phyloP scores from a whole-genome alignment of 2,113 vertebrate species.

The Antigone vipio region DNA sequence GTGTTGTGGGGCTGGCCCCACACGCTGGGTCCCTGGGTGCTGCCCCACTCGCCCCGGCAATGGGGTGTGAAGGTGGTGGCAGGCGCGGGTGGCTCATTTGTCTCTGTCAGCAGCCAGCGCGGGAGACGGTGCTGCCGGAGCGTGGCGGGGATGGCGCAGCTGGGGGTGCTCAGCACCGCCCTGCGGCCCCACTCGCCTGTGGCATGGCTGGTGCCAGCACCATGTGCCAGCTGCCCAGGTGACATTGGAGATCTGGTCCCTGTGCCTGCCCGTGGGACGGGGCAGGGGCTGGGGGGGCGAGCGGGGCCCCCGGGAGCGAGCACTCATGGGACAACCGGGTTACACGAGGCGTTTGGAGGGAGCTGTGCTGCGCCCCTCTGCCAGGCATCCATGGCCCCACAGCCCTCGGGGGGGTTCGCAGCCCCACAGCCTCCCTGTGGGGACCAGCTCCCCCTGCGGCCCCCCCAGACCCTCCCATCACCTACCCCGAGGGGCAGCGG shows the following conservation, averaged over 20 bases:
- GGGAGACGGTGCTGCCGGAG: background rate
- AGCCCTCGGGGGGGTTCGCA: background rate
- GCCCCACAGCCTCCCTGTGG: background rate
- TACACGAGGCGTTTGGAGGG: background rate
- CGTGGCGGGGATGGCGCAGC: background rate
- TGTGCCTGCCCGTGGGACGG: background rate
- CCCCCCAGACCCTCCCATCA: background rate
- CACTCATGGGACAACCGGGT: background rate
- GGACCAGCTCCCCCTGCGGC: background rate
- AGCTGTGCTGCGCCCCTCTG: background rate
- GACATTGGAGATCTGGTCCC: background rate
- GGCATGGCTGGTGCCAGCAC: background rate
- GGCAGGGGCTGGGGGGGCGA: background rate
- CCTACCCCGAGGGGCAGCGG: background rate
- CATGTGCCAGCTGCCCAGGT: rapidly evolving
- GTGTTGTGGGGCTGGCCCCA: background rate
- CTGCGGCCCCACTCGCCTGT: rapidly evolving
- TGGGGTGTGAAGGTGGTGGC: background rate
- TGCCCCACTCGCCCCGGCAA: background rate
- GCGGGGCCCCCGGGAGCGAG: rapidly evolving
- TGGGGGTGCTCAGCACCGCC: background rate
- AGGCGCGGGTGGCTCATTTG: background rate
- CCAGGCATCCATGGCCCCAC: background rate
- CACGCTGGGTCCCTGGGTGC: rapidly evolving
- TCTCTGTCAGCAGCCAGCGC: background rate